Evolutionary conservation across 2,113 vertebrate species (phyloP).

Genomic region (Entelurus aequoreus): DNA sequence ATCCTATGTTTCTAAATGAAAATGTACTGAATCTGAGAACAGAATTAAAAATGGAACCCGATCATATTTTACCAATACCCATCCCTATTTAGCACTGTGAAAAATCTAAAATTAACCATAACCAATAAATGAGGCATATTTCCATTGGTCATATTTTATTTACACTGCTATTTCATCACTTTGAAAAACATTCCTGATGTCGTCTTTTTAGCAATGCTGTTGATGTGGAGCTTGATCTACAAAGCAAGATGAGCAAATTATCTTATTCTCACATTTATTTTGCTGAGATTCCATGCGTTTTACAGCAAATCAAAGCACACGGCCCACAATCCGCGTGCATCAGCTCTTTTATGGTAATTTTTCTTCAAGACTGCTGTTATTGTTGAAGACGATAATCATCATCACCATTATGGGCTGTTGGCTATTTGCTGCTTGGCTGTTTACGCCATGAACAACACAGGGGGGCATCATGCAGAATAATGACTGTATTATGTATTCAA

Average conservation of each 20-base stretch:
- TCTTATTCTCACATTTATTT: neutral
- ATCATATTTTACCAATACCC: no score
- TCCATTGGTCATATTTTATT: constrained; percentile 28
- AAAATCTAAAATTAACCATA: constrained; percentile 31
- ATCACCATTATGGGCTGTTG: constrained; percentile 2
- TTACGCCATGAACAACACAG: neutral
- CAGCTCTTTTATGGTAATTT: constrained; percentile 4
- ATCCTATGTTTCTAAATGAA: no score
- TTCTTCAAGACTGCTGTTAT: constrained; percentile 3
- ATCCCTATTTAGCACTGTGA: neutral
- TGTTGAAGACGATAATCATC: constrained; percentile 2
- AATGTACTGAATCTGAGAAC: no score
- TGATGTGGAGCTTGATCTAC: neutral
- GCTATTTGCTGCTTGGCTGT: constrained; percentile 6
- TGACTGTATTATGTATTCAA: neutral
- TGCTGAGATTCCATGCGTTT: neutral
- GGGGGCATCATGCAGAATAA: neutral
- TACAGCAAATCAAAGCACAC: neutral
- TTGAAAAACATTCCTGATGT: constrained; percentile 36
- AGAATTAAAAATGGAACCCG: no score
- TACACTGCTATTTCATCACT: constrained; percentile 22
- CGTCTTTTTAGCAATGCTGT: neutral
- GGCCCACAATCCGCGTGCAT: constrained; percentile 3
- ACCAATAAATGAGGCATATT: constrained; percentile 24
- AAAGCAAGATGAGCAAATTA: neutral